A percentile compares a stretch with the other conserved stretches of the same genome.
These are phyloP conservation scores for Acanthis flammea DNA, from an alignment of 2,797 vertebrate genomes.

Conservation along the genomic window DNA sequence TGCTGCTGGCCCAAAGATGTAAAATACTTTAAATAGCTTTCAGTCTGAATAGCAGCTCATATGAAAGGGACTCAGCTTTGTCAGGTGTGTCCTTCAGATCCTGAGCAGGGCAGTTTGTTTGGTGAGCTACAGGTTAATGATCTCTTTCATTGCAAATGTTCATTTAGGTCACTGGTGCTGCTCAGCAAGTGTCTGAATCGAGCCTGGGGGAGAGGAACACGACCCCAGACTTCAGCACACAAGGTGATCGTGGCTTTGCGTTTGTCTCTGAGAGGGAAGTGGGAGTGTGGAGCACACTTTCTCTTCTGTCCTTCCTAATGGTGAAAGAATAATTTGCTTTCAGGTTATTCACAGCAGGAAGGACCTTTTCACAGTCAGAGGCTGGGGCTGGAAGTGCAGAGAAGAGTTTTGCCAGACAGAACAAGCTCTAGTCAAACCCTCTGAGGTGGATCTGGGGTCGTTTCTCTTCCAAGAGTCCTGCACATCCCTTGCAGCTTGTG, in stretches of 20 bases:
- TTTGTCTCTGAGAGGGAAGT: background rate
- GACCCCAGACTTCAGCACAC: constrained; percentile 82
- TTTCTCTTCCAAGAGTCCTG: background rate
- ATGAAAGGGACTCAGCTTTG: background rate
- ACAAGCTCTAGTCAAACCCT: background rate
- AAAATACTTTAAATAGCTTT: background rate
- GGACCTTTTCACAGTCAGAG: background rate
- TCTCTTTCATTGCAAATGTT: background rate
- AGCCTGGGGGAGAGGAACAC: constrained; percentile 82
- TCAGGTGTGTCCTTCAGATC: background rate
- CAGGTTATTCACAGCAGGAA: background rate
- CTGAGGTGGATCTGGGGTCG: accelerated
- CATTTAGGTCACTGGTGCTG: constrained; percentile 68
- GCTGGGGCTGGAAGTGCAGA: background rate
- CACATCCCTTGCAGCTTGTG: background rate
- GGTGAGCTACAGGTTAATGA: background rate
- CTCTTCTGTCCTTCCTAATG: background rate
- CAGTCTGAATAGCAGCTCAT: background rate
- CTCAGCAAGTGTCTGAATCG: constrained; percentile 82
- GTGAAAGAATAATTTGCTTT: background rate
- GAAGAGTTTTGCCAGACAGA: background rate
- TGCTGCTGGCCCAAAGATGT: background rate
- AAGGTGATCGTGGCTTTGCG: constrained; percentile 77
- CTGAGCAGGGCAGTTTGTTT: background rate
- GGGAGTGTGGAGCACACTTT: background rate